phyloP scores from a whole-genome alignment of 2,113 vertebrate species.

The Antennarius striatus region DNA sequence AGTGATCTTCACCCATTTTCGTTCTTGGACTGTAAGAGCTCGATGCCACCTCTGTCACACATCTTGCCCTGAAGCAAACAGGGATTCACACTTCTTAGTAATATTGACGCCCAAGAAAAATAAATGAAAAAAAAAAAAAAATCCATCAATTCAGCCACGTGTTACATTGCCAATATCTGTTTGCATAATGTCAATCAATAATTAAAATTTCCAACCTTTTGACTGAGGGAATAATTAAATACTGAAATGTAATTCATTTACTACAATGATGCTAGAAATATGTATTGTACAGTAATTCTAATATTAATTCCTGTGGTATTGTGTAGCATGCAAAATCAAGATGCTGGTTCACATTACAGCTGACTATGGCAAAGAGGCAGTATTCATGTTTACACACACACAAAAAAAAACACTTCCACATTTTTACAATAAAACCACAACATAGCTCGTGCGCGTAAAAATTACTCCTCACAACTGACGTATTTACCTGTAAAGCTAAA shows the following conservation, averaged over 20 bases:
- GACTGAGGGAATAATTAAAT: constrained; percentile 41
- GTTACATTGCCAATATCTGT: constrained; percentile 72
- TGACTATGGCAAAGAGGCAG: constrained; percentile 78
- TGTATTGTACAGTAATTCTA: constrained; percentile 53
- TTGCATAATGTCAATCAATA: constrained; percentile 76
- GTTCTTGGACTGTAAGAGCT: constrained; percentile 99
- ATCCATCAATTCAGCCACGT: constrained; percentile 90
- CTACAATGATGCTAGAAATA: constrained; percentile 50
- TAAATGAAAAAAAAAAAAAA: constrained; percentile 65
- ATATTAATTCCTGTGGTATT: constrained; percentile 65
- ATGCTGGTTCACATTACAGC: constrained; percentile 73
- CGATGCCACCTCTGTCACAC: constrained; percentile 99
- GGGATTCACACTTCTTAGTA: constrained; percentile 99
- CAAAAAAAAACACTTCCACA: background rate
- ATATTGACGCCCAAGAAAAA: constrained; percentile 91
- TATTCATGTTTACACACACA: constrained; percentile 76
- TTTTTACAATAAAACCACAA: background rate
- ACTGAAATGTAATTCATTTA: constrained; percentile 48
- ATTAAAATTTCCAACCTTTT: constrained; percentile 77
- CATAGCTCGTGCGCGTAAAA: too few species aligned
- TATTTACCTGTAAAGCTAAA: too few species aligned
- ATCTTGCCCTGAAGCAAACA: constrained; percentile 99
- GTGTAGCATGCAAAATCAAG: constrained; percentile 78
- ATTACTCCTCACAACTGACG: background rate
- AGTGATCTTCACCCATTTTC: constrained; percentile 99